A percentile compares a stretch with the other conserved stretches of the same genome.
phyloP scores from a whole-genome alignment of 2,888 invertebrate genomes.

The Lasioglossum morio region DNA sequence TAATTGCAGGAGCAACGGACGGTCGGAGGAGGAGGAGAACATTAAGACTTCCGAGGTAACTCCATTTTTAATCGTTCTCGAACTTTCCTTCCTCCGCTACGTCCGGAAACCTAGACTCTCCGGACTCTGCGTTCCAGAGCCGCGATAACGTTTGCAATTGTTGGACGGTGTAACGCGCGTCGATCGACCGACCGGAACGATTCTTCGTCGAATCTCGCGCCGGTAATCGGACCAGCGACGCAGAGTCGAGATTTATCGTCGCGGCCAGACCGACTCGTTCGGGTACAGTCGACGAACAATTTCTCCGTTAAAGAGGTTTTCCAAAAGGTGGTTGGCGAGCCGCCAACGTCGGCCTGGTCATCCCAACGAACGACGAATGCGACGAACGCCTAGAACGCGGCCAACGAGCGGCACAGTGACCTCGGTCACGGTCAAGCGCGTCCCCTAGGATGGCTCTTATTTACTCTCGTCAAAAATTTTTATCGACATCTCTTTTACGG shows the following conservation, averaged over 20 bases:
- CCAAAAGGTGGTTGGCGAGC: slow-evolving; percentile 61
- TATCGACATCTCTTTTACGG: too few species aligned
- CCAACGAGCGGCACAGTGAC: slow-evolving; percentile 54
- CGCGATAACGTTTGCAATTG: neutral
- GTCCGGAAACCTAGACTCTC: too few species aligned
- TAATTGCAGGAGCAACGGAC: slow-evolving; percentile 26
- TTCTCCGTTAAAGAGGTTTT: slow-evolving; percentile 63
- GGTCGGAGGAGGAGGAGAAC: neutral
- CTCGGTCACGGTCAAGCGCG: slow-evolving; percentile 44
- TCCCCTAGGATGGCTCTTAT: neutral
- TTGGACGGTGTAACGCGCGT: neutral
- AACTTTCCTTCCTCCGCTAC: neutral
- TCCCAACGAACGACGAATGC: slow-evolving; percentile 29
- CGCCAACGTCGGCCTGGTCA: slow-evolving; percentile 48
- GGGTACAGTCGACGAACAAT: neutral
- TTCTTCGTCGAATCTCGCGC: neutral
- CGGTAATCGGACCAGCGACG: neutral
- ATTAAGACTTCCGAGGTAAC: slow-evolving; percentile 22
- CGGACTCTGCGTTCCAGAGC: neutral
- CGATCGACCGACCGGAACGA: neutral
- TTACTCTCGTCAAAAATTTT: too few species aligned
- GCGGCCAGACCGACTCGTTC: neutral
- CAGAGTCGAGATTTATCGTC: neutral
- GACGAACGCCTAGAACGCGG: slow-evolving; percentile 30
- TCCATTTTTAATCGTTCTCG: slow-evolving; percentile 41